Conservation (phyloP, 2,888 invertebrate species). For the Tetropium fuscum region DNA sequence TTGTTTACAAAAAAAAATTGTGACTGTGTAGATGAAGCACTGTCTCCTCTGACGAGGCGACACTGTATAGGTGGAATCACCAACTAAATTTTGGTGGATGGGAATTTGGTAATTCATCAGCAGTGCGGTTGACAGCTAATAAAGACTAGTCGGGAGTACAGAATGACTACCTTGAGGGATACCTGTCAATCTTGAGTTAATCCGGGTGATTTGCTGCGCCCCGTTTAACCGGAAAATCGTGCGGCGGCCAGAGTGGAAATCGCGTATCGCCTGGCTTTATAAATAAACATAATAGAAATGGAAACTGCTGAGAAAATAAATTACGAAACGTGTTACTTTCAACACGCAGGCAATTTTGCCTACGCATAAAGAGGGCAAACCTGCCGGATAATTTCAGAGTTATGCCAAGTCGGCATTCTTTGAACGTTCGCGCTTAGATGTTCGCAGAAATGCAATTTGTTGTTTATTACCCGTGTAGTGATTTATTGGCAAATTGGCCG, state of each 20-base stretch:
- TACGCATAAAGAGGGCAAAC: slow-evolving; percentile 25
- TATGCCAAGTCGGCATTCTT: slow-evolving; percentile 44
- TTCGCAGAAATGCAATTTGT: slow-evolving; percentile 47
- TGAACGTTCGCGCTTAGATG: slow-evolving; percentile 43
- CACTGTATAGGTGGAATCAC: no score
- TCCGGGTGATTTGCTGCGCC: slow-evolving; percentile 2
- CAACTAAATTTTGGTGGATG: no score
- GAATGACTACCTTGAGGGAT: slow-evolving; percentile 7
- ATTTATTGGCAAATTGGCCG: slow-evolving; percentile 31
- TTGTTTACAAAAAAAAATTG: no score
- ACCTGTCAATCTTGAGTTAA: slow-evolving; percentile 13
- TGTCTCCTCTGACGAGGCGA: no score
- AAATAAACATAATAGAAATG: slow-evolving; percentile 22
- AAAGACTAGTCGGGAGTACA: no score
- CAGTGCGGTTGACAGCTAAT: no score
- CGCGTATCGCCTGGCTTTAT: not conserved
- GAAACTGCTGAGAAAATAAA: slow-evolving; percentile 33
- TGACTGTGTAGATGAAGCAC: no score
- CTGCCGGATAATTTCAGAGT: slow-evolving; percentile 37
- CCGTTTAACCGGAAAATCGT: slow-evolving; percentile 17
- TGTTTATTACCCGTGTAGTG: slow-evolving; percentile 38
- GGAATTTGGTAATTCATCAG: no score
- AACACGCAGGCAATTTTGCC: slow-evolving; percentile 35
- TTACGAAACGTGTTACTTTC: slow-evolving; percentile 41
- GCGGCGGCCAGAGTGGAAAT: slow-evolving; percentile 6